A percentile compares a stretch with the other conserved stretches of the same genome.
Conservation (phyloP, 2,888 invertebrate genomes). For the Pseudococcus viburni region DNA sequence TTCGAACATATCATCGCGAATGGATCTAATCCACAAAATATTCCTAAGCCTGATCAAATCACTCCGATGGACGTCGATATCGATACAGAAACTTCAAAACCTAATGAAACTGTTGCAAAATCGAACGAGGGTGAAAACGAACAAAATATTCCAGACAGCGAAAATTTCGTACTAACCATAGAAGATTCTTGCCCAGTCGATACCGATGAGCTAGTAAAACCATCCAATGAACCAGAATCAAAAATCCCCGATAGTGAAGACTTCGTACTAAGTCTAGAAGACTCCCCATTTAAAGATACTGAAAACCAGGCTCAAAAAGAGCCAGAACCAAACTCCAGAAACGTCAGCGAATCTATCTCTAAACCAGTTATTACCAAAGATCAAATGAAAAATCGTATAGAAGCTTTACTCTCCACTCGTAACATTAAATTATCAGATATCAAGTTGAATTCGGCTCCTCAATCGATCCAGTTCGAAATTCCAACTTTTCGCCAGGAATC, state of each 20-base stretch:
- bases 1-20: neutral
- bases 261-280: neutral
- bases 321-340: neutral
- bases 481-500: neutral
- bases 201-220: neutral
- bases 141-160: neutral
- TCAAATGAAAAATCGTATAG: neutral
- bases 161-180: neutral
- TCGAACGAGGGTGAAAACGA: neutral
- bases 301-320: neutral
- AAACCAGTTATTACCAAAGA: constrained; percentile 2
- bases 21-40: neutral
- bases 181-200: constrained; percentile 41
- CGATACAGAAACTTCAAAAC: neutral
- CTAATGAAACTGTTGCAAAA: neutral
- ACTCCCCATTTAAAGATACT: neutral
- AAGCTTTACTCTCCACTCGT: constrained; percentile 15
- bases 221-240: neutral
- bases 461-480: constrained; percentile 33
- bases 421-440: constrained; percentile 17
- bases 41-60: neutral
- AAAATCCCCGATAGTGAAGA: neutral
- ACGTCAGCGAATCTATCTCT: neutral
- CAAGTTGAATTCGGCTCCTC: constrained; percentile 3
- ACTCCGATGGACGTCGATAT: neutral